Base-by-base conservation (phyloP, 2,797 vertebrate genomes). In the Phalanger gymnotis region DNA sequence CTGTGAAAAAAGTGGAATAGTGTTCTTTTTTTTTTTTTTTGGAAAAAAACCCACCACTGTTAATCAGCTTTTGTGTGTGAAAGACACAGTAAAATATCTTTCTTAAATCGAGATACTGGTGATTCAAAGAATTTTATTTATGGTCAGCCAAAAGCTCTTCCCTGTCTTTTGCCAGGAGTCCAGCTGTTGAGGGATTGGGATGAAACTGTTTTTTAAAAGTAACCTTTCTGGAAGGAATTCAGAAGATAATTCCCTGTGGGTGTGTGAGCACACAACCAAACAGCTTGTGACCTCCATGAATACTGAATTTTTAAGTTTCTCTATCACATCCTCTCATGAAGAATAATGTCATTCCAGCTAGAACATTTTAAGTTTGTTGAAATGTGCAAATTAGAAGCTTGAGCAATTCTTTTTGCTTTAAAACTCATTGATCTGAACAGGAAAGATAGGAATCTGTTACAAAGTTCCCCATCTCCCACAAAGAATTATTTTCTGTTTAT, bases 1-100 rank as follows among this genome's bases (percentile, higher is more conserved):
- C 99, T 99, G 99, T 99, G 99, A 99, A 99, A 99, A 51, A 99
- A 99, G 99, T 99, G 99, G 98, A 99, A 99, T 99, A 99, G 99
- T 99, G 98, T 98, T 99, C 98, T 99, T 99, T 99, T 99, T 99
- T 98, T 97, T n/a, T n/a, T n/a, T n/a, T n/a, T n/a, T n/a, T 53
- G n/a, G 3, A 87, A 87, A 87, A n/a, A 73, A 98, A 98, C 97
- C 97, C 97, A 98, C 97, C 98, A 98, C 98, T 98, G 98, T 98
- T 99, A 98, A 98, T 98, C 98, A 97, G 97, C 97, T 98, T 99
- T 99, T 99, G 99, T 99, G 99, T 99, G 99, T 99, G 99, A 99
- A 99, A 99, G 99, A 99, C 99, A 99, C 99, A 99, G 99, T 99
- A 99, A 99, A 99, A 99, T 99, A 99, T 99, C 99, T 99, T 99